Evolutionary conservation across 2,113 vertebrate genomes (phyloP).

Genomic region (Apteryx owenii): DNA sequence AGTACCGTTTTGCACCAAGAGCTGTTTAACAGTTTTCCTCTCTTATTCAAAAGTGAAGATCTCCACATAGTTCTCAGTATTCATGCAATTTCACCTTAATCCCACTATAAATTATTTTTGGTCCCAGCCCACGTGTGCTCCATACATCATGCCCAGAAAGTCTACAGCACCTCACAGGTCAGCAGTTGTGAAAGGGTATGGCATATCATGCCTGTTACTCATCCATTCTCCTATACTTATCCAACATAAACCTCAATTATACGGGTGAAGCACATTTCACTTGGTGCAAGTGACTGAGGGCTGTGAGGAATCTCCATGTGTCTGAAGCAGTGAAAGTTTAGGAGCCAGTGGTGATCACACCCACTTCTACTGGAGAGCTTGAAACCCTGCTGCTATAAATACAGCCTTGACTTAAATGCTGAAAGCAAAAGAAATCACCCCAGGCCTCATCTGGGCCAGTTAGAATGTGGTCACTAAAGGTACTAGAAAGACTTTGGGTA

Average conservation of each 20-base stretch:
- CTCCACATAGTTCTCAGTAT: not conserved
- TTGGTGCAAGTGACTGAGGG: not conserved
- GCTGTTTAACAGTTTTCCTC: not conserved
- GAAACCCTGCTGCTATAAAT: not conserved
- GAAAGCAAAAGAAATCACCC: not conserved
- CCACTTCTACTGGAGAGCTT: fast-evolving
- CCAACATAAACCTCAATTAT: not conserved
- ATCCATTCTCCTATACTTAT: not conserved
- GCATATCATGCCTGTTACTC: not conserved
- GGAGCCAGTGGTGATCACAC: not conserved
- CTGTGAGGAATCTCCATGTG: not conserved
- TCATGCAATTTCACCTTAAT: not conserved
- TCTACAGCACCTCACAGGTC: not conserved
- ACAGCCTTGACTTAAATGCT: not conserved
- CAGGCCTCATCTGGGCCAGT: not conserved
- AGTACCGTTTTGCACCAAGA: not conserved
- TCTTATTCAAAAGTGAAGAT: not conserved
- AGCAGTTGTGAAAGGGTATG: not conserved
- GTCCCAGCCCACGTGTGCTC: not conserved
- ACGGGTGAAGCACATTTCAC: not conserved
- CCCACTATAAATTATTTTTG: not conserved
- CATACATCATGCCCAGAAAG: not conserved
- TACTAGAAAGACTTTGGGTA: not conserved
- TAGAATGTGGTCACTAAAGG: not conserved
- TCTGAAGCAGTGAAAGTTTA: not conserved